phyloP scores from a whole-genome alignment of 2,888 invertebrate species.

The Dasypolia templi region DNA sequence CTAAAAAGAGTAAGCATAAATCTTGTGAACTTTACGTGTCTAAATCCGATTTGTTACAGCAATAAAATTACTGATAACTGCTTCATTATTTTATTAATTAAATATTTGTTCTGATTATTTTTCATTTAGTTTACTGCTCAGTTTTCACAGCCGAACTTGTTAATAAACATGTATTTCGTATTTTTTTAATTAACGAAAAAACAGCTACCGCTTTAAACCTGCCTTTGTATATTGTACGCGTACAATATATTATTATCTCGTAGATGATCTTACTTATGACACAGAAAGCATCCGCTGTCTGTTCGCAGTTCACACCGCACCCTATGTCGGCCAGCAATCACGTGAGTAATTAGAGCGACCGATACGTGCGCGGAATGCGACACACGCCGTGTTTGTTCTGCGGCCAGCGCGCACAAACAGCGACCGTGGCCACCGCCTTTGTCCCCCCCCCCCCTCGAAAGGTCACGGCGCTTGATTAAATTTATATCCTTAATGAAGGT shows the following conservation, averaged over 20 bases:
- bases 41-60: background rate
- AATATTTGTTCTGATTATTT: background rate
- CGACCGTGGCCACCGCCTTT: slow-evolving; percentile 8
- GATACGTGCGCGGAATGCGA: slow-evolving; percentile 72
- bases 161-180: background rate
- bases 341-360: slow-evolving; percentile 74
- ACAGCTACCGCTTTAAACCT: background rate
- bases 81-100: background rate
- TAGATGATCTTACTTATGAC: background rate
- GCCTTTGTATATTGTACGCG: background rate
- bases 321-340: slow-evolving; percentile 65
- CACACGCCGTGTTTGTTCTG: slow-evolving; percentile 41
- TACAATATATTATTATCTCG: background rate
- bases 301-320: slow-evolving; percentile 18
- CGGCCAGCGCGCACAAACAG: slow-evolving; percentile 27
- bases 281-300: slow-evolving; percentile 12
- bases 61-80: too few relatives aligned
- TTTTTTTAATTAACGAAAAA: background rate
- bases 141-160: background rate
- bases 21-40: background rate
- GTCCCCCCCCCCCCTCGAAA: slow-evolving; percentile 20
- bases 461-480: slow-evolving; percentile 59
- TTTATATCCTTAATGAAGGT: slow-evolving; percentile 67
- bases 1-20: slow-evolving; percentile 13
- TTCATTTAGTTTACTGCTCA: background rate